These are phyloP conservation scores for Phaethornis superciliosus DNA, from an alignment of 2,113 vertebrate species.

Conservation along the genomic window DNA sequence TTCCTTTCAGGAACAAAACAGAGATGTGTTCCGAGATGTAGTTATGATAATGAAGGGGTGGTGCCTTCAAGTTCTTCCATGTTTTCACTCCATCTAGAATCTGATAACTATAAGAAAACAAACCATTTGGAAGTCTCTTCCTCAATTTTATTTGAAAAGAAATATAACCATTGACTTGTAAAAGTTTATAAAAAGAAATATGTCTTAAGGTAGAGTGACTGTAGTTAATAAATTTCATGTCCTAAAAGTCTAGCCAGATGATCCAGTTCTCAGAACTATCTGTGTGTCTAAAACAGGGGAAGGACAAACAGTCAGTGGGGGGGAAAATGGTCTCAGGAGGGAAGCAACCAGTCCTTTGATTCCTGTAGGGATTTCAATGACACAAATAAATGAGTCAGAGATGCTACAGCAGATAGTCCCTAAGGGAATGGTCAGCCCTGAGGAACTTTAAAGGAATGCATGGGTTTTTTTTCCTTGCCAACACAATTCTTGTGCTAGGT, in stretches of 20 bases:
- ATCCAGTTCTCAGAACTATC: neutral
- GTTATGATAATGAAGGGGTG: neutral
- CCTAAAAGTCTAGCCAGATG: neutral
- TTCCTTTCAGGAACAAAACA: neutral
- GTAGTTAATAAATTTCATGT: neutral
- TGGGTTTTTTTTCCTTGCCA: neutral
- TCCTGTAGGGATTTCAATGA: neutral
- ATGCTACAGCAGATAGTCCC: neutral
- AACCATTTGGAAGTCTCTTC: neutral
- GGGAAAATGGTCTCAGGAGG: neutral
- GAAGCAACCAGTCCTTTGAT: neutral
- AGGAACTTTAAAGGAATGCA: neutral
- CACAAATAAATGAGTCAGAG: neutral
- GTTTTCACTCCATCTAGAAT: neutral
- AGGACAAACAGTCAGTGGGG: neutral
- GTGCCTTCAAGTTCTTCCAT: neutral
- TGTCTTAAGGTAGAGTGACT: neutral
- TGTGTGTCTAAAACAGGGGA: neutral
- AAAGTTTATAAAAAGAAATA: neutral
- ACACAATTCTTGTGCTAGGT: neutral
- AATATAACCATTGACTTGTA: rapidly evolving
- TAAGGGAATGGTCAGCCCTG: neutral
- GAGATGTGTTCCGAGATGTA: neutral
- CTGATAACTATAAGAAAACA: neutral
- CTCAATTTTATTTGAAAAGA: neutral